Percentiles rank a stretch among this genome's conserved stretches.
Evolutionary conservation across 2,113 vertebrate genomes (phyloP).

Genomic region (Puffinus mauretanicus): DNA sequence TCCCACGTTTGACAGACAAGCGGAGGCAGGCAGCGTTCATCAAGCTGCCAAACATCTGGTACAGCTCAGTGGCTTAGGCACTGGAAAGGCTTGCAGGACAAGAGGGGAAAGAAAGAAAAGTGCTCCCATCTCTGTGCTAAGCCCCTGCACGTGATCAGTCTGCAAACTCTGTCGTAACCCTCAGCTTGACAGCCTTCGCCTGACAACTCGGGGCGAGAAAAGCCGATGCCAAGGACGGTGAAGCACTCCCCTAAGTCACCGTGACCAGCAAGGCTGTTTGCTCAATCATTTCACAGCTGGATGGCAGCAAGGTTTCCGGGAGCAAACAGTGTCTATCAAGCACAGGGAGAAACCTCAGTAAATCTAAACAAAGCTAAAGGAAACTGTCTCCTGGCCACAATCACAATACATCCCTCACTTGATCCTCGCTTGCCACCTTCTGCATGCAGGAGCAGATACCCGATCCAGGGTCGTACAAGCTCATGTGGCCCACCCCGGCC

Average conservation of each 20-base stretch:
- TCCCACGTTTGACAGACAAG: background rate
- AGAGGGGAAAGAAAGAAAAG: background rate
- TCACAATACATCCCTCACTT: background rate
- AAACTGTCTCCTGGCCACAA: background rate
- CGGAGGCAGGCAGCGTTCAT: background rate
- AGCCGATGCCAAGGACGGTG: fast-evolving
- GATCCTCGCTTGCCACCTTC: fast-evolving
- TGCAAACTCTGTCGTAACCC: background rate
- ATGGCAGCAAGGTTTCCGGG: background rate
- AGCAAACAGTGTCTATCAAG: background rate
- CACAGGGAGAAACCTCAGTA: background rate
- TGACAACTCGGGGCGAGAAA: fast-evolving
- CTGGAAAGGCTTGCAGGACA: background rate
- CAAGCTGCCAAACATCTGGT: background rate
- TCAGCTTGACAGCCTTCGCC: background rate
- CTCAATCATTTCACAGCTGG: background rate
- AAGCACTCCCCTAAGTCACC: background rate
- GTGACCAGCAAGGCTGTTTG: background rate
- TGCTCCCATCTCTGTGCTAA: background rate
- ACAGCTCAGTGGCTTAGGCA: background rate
- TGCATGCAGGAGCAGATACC: background rate
- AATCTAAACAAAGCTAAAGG: background rate
- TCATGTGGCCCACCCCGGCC: fast-evolving
- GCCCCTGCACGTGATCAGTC: background rate
- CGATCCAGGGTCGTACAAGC: background rate